Conservation (phyloP, 2,888 invertebrate genomes). For the Pammene fasciana region DNA sequence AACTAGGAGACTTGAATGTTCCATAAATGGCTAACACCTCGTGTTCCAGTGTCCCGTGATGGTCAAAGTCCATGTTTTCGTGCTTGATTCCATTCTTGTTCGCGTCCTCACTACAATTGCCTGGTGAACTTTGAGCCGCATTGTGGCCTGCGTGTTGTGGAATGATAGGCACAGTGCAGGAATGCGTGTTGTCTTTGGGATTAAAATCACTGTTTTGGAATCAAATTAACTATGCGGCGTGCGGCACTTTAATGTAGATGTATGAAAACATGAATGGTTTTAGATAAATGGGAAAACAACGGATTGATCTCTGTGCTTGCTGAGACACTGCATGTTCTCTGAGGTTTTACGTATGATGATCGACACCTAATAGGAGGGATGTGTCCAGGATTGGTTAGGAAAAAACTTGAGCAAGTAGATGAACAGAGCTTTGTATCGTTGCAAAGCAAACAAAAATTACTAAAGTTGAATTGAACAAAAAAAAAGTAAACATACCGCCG, state of each 20-base stretch:
- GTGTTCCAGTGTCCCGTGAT: slow-evolving; percentile 27
- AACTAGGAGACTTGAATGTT: neutral
- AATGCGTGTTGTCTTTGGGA: slow-evolving; percentile 23
- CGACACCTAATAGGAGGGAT: no score
- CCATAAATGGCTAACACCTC: neutral
- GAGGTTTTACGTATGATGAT: no score
- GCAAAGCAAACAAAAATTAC: slow-evolving; percentile 1
- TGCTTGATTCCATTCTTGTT: slow-evolving; percentile 41
- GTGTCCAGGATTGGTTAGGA: no score
- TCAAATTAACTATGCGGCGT: neutral
- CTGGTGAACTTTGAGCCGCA: slow-evolving; percentile 63
- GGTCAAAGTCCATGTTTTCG: slow-evolving; percentile 48
- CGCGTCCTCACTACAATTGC: slow-evolving; percentile 56
- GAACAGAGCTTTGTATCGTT: neutral
- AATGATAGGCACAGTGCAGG: slow-evolving; percentile 34
- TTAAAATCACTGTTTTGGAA: neutral
- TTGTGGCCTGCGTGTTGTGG: slow-evolving; percentile 56
- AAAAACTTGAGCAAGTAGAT: no score
- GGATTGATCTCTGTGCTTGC: no score
- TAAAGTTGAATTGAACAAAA: neutral
- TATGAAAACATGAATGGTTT: slow-evolving; percentile 1
- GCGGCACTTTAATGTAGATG: no score
- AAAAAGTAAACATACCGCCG: slow-evolving; percentile 1
- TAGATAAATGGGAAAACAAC: no score
- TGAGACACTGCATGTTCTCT: no score